Evolutionary conservation across 2,113 vertebrate genomes (phyloP), one percentile per base, ranked within the genome.

Genomic region (Pelusios castaneus): DNA sequence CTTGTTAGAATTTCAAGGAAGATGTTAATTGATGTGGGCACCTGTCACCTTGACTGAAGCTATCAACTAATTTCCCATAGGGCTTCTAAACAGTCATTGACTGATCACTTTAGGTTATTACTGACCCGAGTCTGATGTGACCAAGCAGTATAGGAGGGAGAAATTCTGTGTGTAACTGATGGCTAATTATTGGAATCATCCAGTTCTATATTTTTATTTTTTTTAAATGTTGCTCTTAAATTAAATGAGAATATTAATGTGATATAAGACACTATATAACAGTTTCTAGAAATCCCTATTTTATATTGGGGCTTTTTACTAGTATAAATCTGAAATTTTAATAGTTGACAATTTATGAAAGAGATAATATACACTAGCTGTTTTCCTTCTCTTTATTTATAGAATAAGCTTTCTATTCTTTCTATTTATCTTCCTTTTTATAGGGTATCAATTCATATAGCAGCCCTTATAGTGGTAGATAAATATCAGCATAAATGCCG

Each of bases 401-500:
- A 89, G 55, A 25, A n/a, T n/a, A 11, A 84, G 2, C 27, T 89
- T 88, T 38, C 54, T 22, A 6, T 93, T 87, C 38, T 85, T 94
- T 82, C 4, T 58, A 2, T 52, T n/a, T 94, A 90, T 14, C 55
- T 63, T 77, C 34, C 27, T n/a, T 86, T 94, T 95, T 51, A 60
- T 38, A 89, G 51, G 11, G 29, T 63, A 54, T 91, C 25, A 25
- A 80, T 95, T 95, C 86, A 89, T 87, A 90, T 92, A 88, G 75
- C 70, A 90, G 85, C 85, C 55, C 92, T 95, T 92, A 87, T 80
- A 77, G 80, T 89, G 77, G 76, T 38, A 95, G 77, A 92, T 82
- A 95, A 95, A 93, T 91, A 95, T 91, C 27, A 34, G 0, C n/a
- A 78, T 91, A 60, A 49, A 96, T 83, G 86, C 87, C 95, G 47